phyloP scores from a whole-genome alignment of 2,888 invertebrate species.

The Lasioglossum lativentre region DNA sequence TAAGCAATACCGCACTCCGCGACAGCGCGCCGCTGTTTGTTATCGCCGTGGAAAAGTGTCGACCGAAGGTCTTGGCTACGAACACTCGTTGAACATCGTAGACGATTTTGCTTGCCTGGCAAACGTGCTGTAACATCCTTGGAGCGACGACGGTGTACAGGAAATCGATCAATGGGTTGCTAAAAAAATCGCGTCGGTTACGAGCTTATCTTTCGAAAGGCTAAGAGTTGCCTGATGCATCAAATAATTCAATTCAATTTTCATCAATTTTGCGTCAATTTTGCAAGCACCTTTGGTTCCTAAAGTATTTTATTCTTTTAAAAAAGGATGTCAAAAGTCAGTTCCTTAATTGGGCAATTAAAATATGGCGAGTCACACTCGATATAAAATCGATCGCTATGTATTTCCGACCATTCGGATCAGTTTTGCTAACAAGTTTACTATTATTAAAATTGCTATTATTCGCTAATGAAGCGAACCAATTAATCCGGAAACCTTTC shows the following conservation, averaged over 20 bases:
- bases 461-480: neutral
- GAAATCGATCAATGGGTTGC: neutral
- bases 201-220: neutral
- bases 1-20: neutral
- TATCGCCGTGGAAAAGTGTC: neutral
- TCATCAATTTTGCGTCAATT: too few relatives aligned
- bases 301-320: too few relatives aligned
- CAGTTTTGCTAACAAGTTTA: neutral
- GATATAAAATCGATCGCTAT: neutral
- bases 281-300: too few relatives aligned
- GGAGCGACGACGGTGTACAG: neutral
- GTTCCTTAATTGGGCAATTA: neutral
- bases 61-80: neutral
- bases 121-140: slow-evolving; percentile 1
- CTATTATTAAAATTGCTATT: neutral
- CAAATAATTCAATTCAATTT: too few relatives aligned
- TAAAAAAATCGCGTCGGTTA: neutral
- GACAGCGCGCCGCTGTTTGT: neutral
- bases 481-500: neutral
- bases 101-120: neutral
- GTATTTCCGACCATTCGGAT: neutral
- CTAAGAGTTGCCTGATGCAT: too few relatives aligned
- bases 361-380: neutral
- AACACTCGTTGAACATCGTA: neutral
- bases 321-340: too few relatives aligned